phyloP scores from a whole-genome alignment of 1,140 invertebrate genomes.

The Cephus cinctus region DNA sequence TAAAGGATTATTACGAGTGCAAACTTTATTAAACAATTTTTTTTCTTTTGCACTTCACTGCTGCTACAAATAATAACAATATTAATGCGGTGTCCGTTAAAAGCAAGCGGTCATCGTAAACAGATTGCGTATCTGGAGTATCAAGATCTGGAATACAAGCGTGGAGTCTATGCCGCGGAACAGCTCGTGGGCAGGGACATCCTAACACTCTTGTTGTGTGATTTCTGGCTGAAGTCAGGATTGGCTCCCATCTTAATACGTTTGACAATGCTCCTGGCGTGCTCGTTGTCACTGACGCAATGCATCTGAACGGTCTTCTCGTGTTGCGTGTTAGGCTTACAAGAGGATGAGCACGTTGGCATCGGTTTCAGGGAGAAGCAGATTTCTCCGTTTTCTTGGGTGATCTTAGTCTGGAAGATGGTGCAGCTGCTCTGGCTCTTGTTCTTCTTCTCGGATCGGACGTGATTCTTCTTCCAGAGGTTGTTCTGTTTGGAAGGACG shows the following conservation, averaged over 20 bases:
- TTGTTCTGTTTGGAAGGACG: slow-evolving; percentile 12
- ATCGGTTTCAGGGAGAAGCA: slow-evolving; percentile 60
- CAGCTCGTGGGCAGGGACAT: no score
- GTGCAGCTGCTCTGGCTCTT: slow-evolving; percentile 32
- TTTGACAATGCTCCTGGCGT: slow-evolving; percentile 52
- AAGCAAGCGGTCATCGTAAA: no score
- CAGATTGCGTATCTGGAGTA: no score
- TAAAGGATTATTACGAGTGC: no score
- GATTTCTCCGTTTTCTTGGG: slow-evolving; percentile 51
- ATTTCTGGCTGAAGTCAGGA: slow-evolving; percentile 56
- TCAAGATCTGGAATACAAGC: no score
- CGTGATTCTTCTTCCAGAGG: no score
- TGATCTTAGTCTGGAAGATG: slow-evolving; percentile 53
- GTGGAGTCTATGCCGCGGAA: no score
- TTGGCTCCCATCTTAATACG: slow-evolving; percentile 55
- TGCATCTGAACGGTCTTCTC: slow-evolving; percentile 52
- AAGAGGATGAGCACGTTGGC: slow-evolving; percentile 52
- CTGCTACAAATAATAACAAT: no score
- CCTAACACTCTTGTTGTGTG: slow-evolving; percentile 12
- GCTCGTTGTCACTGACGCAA: slow-evolving; percentile 52
- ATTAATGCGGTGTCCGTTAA: no score
- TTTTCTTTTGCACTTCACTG: no score
- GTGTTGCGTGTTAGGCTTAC: slow-evolving; percentile 32
- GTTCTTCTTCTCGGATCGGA: no score
- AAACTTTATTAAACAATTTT: no score